A percentile compares a stretch with the other conserved stretches of the same genome.
Conservation (phyloP, 2,113 vertebrate species). For the Python bivittatus region DNA sequence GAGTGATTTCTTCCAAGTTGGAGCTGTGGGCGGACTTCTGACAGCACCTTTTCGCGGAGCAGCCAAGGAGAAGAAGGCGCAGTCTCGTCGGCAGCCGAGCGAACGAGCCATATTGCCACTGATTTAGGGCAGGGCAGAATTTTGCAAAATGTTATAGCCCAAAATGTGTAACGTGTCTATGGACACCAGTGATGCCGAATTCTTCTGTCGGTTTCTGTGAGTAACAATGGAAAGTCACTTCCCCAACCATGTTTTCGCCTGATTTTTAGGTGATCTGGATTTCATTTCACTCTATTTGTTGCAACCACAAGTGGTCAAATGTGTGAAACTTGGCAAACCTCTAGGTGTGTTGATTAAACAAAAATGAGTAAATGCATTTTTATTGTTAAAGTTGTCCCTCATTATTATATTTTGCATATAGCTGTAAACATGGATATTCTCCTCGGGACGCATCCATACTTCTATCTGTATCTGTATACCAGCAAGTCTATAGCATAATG, state of each 20-base stretch:
- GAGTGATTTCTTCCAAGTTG: not conserved
- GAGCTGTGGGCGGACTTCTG: too few relatives aligned
- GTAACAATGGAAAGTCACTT: not conserved
- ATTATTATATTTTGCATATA: conserved; percentile 77
- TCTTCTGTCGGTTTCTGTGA: not conserved
- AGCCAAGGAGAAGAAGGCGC: not conserved
- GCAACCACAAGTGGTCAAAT: conserved; percentile 32
- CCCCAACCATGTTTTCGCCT: not conserved
- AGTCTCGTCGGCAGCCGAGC: not conserved
- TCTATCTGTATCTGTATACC: conserved; percentile 76
- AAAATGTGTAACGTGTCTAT: not conserved
- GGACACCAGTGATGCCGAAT: not conserved
- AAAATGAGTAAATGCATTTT: conserved; percentile 74
- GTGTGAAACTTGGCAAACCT: conserved; percentile 1
- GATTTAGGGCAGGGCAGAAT: not conserved
- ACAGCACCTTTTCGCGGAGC: not conserved
- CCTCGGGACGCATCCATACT: conserved; percentile 58
- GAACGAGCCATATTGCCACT: not conserved
- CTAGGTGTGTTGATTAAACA: conserved; percentile 37
- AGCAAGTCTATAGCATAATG: conserved; percentile 81
- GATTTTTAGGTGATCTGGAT: not conserved
- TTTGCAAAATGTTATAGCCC: not conserved
- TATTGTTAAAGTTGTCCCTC: conserved; percentile 71
- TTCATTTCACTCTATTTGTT: conserved; percentile 1
- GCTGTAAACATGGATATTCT: conserved; percentile 74